phyloP scores from a whole-genome alignment of 2,113 vertebrate species.

The Scalopus aquaticus region DNA sequence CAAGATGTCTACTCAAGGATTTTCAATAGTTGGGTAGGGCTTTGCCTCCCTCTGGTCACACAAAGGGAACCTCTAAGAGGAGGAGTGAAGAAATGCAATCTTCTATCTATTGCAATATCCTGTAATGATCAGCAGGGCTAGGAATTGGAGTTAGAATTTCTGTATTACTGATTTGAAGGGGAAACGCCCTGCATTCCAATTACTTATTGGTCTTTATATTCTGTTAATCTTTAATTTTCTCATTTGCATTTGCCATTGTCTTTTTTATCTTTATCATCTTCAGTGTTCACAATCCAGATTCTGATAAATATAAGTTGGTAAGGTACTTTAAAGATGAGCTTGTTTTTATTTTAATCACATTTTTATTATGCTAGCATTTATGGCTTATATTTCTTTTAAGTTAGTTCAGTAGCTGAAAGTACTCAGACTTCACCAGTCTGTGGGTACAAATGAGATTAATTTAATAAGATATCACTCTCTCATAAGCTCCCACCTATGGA shows the following conservation, averaged over 20 bases:
- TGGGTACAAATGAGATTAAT: constrained; percentile 2
- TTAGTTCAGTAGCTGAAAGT: constrained; percentile 28
- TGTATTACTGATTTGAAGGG: not conserved
- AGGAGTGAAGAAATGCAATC: not conserved
- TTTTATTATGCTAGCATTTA: not conserved
- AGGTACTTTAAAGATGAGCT: not conserved
- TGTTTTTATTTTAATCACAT: constrained; percentile 30
- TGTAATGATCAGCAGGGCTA: not conserved
- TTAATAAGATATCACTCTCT: not conserved
- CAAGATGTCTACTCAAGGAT: not conserved
- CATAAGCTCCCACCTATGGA: not conserved
- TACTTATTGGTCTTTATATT: not conserved
- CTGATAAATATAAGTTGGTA: not conserved
- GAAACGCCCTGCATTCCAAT: not conserved
- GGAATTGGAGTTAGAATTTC: not conserved
- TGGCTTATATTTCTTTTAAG: constrained; percentile 35
- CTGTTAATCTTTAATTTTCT: not conserved
- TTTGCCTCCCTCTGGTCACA: not conserved
- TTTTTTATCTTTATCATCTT: constrained; percentile 11
- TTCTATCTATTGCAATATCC: not conserved
- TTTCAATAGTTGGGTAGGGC: not conserved
- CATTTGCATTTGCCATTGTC: not conserved
- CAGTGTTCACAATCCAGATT: not conserved
- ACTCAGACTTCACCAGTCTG: not conserved
- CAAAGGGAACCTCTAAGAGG: not conserved